A percentile compares a stretch with the other conserved stretches of the same genome.
Evolutionary conservation across 2,797 vertebrate genomes (phyloP).

Genomic region (Phylloscopus collybita): DNA sequence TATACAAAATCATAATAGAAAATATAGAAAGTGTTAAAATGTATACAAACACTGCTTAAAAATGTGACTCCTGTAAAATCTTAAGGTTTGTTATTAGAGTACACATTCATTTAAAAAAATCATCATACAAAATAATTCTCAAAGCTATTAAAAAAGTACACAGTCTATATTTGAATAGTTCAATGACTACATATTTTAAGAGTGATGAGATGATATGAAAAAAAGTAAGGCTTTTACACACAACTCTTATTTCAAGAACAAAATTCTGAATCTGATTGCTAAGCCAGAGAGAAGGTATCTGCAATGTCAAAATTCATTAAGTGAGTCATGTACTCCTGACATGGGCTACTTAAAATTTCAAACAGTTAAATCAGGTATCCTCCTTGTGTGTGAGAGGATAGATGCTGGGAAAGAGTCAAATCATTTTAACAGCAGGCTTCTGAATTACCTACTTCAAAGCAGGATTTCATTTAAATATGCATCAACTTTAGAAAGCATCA

Average conservation of each 20-base stretch:
- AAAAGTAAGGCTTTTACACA: slow-evolving; percentile 62
- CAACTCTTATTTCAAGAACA: slow-evolving; percentile 47
- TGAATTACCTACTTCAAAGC: slow-evolving; percentile 22
- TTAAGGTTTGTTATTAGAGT: slow-evolving; percentile 76
- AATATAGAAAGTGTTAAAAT: slow-evolving; percentile 85
- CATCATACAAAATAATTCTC: slow-evolving; percentile 80
- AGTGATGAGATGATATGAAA: slow-evolving; percentile 14
- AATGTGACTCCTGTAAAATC: slow-evolving; percentile 81
- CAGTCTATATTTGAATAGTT: slow-evolving; percentile 74
- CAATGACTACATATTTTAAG: slow-evolving; percentile 57
- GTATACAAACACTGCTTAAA: slow-evolving; percentile 84
- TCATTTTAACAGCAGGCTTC: neutral
- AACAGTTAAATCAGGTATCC: slow-evolving; percentile 42
- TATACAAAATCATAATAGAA: slow-evolving; percentile 87
- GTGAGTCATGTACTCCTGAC: neutral
- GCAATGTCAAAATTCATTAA: slow-evolving; percentile 27
- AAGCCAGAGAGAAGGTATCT: slow-evolving; percentile 47
- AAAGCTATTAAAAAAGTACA: slow-evolving; percentile 83
- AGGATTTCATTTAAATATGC: neutral
- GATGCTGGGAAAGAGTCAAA: neutral
- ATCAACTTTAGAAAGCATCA: neutral
- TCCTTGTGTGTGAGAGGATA: neutral
- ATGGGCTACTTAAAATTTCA: slow-evolving; percentile 24
- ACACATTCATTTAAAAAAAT: slow-evolving; percentile 81
- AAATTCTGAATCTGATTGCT: slow-evolving; percentile 49